Conservation (phyloP, 2,113 vertebrate species). For the Calyptomena viridis region DNA sequence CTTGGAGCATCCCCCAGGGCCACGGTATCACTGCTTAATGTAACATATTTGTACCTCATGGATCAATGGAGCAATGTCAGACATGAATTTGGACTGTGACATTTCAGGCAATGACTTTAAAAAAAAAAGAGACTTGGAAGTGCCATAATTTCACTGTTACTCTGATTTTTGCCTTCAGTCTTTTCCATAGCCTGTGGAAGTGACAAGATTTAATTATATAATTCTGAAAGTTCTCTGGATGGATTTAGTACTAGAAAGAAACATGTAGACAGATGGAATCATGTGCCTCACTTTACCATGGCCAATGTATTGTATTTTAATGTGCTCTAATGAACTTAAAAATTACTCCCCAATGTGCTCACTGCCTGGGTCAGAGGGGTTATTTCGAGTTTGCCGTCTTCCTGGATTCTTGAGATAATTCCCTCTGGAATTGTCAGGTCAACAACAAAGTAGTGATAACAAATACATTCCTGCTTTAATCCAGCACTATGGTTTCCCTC, state of each 20-base stretch:
- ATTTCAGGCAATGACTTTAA: conserved; percentile 40
- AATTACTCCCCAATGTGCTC: conserved; percentile 26
- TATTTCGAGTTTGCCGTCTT: conserved; percentile 17
- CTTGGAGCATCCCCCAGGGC: not conserved
- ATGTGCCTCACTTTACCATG: conserved; percentile 16
- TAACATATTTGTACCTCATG: not conserved
- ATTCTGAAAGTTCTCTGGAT: conserved; percentile 55
- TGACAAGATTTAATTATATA: not conserved
- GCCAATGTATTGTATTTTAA: conserved; percentile 51
- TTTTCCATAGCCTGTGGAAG: conserved; percentile 20
- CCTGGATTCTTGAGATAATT: conserved; percentile 15
- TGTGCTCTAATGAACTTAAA: conserved; percentile 44
- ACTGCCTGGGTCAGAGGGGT: conserved; percentile 34
- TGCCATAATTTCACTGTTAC: conserved; percentile 2
- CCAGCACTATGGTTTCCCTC: not conserved
- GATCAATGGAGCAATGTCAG: not conserved
- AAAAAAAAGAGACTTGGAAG: conserved; percentile 10
- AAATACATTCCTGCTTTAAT: not conserved
- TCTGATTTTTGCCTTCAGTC: conserved; percentile 39
- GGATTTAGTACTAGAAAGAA: conserved; percentile 59
- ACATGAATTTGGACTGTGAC: conserved; percentile 38
- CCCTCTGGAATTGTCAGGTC: not conserved
- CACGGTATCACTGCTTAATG: not conserved
- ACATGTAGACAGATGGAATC: conserved; percentile 34
- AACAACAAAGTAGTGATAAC: not conserved